Percentiles rank a stretch among this genome's conserved stretches.
Evolutionary conservation across 2,797 vertebrate species (phyloP).

Genomic region (Myotis planiceps): DNA sequence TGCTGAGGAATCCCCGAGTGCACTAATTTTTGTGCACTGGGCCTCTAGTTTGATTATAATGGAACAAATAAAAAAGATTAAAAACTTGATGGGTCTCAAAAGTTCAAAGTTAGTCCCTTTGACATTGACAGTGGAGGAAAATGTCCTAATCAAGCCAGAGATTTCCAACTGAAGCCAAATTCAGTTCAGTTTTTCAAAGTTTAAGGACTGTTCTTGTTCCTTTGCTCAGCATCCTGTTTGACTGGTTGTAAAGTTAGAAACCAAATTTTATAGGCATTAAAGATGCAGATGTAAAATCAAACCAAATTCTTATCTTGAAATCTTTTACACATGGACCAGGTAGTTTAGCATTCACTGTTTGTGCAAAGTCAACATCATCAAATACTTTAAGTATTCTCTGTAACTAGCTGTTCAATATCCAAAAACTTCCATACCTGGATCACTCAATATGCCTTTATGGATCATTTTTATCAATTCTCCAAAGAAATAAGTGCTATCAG

Average conservation of each 20-base stretch:
- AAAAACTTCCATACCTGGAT: background rate
- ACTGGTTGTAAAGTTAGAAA: background rate
- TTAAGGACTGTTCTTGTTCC: background rate
- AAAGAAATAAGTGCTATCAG: background rate
- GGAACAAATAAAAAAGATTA: background rate
- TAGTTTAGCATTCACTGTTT: background rate
- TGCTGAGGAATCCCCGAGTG: no score
- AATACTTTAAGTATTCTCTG: background rate
- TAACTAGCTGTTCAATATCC: background rate
- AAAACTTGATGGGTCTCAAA: background rate
- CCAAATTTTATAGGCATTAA: background rate
- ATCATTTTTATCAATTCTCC: background rate
- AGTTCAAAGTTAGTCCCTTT: background rate
- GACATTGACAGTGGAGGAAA: background rate
- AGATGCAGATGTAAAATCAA: background rate
- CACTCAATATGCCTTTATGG: background rate
- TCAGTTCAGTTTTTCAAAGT: background rate
- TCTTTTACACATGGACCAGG: background rate
- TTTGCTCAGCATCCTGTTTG: background rate
- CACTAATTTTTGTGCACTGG: no score
- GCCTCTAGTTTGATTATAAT: background rate
- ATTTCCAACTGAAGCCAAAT: background rate
- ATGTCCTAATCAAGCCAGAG: background rate
- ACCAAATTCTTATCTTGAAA: background rate
- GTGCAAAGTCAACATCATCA: background rate